These are phyloP conservation scores for Dryadula phaetusa DNA, from an alignment of 2,888 invertebrate species.

Conservation along the genomic window DNA sequence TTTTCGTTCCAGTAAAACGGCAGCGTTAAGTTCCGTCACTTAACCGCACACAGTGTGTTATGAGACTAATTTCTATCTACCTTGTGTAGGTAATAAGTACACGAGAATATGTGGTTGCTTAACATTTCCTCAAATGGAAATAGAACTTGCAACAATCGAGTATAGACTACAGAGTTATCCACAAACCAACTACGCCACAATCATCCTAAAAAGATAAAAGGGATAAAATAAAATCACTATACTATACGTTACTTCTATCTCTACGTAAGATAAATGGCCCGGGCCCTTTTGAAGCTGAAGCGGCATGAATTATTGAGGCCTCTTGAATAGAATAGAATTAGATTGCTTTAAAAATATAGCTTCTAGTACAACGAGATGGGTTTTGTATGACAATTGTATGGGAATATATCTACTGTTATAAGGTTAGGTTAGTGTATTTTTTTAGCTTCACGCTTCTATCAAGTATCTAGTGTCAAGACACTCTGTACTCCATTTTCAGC, in stretches of 20 bases:
- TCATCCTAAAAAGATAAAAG: conserved; percentile 4
- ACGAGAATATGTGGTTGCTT: no score
- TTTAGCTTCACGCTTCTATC: no score
- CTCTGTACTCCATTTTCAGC: no score
- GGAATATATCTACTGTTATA: background rate
- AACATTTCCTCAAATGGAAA: no score
- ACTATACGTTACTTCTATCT: conserved; percentile 20
- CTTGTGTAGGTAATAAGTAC: no score
- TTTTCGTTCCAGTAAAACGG: no score
- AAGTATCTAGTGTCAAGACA: background rate
- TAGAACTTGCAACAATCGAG: no score
- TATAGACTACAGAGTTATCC: background rate
- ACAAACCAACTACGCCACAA: background rate
- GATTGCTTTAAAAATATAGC: conserved; percentile 35
- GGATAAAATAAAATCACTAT: background rate
- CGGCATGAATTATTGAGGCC: conserved; percentile 39
- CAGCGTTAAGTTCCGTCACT: no score
- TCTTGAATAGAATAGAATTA: conserved; percentile 38
- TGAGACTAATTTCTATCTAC: no score
- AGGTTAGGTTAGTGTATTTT: no score
- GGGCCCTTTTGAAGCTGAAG: conserved; percentile 31
- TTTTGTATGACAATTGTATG: conserved; percentile 6
- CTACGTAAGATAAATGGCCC: conserved; percentile 29
- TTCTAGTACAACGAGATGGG: conserved; percentile 4
- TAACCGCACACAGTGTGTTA: no score